Evolutionary conservation across 2,888 invertebrate species (phyloP).

Genomic region (Tetramorium bicarinatum): DNA sequence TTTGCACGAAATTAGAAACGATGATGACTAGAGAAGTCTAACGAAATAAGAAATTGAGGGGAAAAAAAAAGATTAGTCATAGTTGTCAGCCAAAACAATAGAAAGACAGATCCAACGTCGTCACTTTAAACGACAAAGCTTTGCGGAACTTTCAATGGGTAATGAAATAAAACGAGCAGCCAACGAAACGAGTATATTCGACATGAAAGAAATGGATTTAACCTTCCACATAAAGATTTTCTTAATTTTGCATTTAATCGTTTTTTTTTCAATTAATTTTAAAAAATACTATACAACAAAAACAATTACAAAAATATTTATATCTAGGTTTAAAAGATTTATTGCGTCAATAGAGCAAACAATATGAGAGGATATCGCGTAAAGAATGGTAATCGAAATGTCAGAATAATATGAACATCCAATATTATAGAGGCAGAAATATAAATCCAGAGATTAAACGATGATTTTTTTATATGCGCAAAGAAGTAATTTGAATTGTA

Average conservation of each 20-base stretch:
- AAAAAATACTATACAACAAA: neutral
- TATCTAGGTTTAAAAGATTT: neutral
- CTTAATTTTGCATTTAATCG: neutral
- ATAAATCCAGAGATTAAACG: slow-evolving; percentile 31
- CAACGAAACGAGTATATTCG: neutral
- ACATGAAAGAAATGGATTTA: neutral
- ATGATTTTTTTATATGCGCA: slow-evolving; percentile 26
- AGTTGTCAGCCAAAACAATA: slow-evolving; percentile 63
- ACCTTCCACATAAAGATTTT: neutral
- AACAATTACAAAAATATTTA: slow-evolving; percentile 8
- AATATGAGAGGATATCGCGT: neutral
- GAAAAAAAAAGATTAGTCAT: slow-evolving; percentile 58
- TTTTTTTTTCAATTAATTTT: slow-evolving; percentile 1
- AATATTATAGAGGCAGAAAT: slow-evolving; percentile 27
- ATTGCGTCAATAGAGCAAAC: neutral
- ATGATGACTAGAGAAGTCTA: slow-evolving; percentile 4
- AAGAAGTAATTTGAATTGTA: slow-evolving; percentile 26
- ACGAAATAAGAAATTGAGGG: neutral
- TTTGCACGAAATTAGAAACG: slow-evolving; percentile 25
- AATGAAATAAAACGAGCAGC: slow-evolving; percentile 3
- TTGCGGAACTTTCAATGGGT: slow-evolving; percentile 8
- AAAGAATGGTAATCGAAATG: slow-evolving; percentile 10
- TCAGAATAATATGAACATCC: slow-evolving; percentile 11
- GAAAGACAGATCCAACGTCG: slow-evolving; percentile 54
- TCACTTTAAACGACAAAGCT: slow-evolving; percentile 16